Evolutionary conservation across 2,888 invertebrate genomes (phyloP).

Genomic region (Cheilosia scutellata): DNA sequence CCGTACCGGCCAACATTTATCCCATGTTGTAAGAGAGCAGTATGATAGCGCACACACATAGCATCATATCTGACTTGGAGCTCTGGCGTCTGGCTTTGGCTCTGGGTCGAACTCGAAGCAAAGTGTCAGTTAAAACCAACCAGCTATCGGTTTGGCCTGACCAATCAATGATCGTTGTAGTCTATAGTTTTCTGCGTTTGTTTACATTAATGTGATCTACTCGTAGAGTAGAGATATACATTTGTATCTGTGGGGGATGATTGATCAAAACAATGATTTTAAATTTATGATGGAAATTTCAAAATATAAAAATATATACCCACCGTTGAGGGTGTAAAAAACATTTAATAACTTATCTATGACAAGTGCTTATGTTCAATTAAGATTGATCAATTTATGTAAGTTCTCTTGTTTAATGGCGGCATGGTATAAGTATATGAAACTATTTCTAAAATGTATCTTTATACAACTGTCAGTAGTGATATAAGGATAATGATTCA

Average conservation of each 20-base stretch:
- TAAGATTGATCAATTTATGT: slow-evolving; percentile 61
- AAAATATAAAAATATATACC: slow-evolving; percentile 30
- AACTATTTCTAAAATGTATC: neutral
- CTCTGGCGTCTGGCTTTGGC: neutral
- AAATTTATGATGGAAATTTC: slow-evolving; percentile 55
- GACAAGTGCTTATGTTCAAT: slow-evolving; percentile 61
- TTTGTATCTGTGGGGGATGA: slow-evolving; percentile 37
- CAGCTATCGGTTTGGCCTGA: slow-evolving; percentile 45
- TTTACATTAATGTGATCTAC: slow-evolving; percentile 42
- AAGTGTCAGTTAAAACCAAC: slow-evolving; percentile 39
- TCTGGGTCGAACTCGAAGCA: slow-evolving; percentile 25
- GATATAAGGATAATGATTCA: slow-evolving; percentile 30
- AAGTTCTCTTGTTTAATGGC: slow-evolving; percentile 14
- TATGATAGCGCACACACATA: neutral
- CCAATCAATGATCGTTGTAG: slow-evolving; percentile 55
- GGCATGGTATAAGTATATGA: neutral
- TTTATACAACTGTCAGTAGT: slow-evolving; percentile 15
- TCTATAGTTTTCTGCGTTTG: slow-evolving; percentile 11
- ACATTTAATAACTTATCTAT: slow-evolving; percentile 58
- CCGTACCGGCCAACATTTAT: slow-evolving; percentile 27
- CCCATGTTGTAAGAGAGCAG: slow-evolving; percentile 32
- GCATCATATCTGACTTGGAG: neutral
- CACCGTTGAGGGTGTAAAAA: slow-evolving; percentile 15
- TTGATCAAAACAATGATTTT: slow-evolving; percentile 62
- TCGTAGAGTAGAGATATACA: neutral